Evolutionary conservation across 2,113 vertebrate genomes (phyloP).

Genomic region (Pristiophorus japonicus): DNA sequence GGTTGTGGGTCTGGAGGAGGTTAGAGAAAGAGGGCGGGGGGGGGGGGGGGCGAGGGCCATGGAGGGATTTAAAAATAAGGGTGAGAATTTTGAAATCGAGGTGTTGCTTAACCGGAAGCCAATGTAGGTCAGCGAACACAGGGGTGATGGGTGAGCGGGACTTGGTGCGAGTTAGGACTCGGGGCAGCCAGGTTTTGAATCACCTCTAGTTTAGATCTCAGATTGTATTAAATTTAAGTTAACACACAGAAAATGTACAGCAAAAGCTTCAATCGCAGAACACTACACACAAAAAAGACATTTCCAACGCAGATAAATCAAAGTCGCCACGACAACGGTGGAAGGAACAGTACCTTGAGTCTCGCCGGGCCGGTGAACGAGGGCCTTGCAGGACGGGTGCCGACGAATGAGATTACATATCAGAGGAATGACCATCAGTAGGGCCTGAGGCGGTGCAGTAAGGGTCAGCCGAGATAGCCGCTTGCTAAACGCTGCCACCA

Average conservation of each 20-base stretch:
- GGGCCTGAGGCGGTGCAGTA: constrained; percentile 72
- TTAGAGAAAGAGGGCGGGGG: too few species aligned
- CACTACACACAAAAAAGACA: not conserved
- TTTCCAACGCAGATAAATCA: not conserved
- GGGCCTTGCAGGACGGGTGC: constrained; percentile 75
- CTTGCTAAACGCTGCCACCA: constrained; percentile 88
- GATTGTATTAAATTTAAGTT: not conserved
- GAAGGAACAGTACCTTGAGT: not conserved
- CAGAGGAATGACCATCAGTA: constrained; percentile 82
- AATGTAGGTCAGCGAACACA: too few species aligned
- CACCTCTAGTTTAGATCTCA: too few species aligned
- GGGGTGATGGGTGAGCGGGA: too few species aligned
- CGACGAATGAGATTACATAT: constrained; percentile 85
- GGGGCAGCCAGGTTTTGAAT: too few species aligned
- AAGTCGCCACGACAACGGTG: not conserved
- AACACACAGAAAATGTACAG: not conserved
- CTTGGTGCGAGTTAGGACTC: too few species aligned
- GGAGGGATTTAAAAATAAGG: too few species aligned
- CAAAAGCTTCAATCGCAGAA: not conserved
- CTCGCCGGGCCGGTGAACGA: constrained; percentile 70
- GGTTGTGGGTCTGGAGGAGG: too few species aligned
- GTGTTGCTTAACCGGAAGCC: too few species aligned
- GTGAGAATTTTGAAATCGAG: too few species aligned
- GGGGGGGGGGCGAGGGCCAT: too few species aligned
- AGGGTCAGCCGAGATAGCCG: constrained; percentile 79